Conservation (phyloP, 2,888 invertebrate genomes). For the Saturnia pavonia region DNA sequence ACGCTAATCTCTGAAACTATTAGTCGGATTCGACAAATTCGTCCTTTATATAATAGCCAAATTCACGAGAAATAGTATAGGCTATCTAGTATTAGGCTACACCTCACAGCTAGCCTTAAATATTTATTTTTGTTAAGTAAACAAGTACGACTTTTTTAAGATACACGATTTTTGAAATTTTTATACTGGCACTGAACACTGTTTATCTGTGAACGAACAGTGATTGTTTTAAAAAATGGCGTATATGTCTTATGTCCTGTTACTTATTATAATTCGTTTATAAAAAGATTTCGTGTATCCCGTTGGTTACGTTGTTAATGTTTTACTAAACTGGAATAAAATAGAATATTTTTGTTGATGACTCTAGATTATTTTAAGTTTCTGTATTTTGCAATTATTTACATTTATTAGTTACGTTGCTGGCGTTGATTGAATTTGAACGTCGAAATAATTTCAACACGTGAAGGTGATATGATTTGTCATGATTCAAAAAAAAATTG, state of each 20-base stretch:
- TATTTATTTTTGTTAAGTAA: too few relatives aligned
- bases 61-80: too few relatives aligned
- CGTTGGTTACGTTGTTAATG: neutral
- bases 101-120: too few relatives aligned
- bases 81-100: too few relatives aligned
- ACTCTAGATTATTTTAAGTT: neutral
- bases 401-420: neutral
- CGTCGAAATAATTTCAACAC: conserved; percentile 13
- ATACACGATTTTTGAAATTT: too few relatives aligned
- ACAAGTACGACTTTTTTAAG: too few relatives aligned
- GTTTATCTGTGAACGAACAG: too few relatives aligned
- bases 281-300: neutral
- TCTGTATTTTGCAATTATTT: neutral
- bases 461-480: conserved; percentile 32
- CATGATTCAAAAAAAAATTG: conserved; percentile 44
- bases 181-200: too few relatives aligned
- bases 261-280: neutral
- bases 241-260: conserved; percentile 3
- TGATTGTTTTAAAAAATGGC: too few relatives aligned
- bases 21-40: too few relatives aligned
- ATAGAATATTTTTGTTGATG: neutral
- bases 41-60: too few relatives aligned
- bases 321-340: neutral
- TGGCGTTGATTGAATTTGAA: conserved; percentile 1
- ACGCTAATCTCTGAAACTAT: too few relatives aligned